These are phyloP conservation scores for Rhadinocentrus ornatus DNA, from an alignment of 2,797 vertebrate species.

Conservation along the genomic window DNA sequence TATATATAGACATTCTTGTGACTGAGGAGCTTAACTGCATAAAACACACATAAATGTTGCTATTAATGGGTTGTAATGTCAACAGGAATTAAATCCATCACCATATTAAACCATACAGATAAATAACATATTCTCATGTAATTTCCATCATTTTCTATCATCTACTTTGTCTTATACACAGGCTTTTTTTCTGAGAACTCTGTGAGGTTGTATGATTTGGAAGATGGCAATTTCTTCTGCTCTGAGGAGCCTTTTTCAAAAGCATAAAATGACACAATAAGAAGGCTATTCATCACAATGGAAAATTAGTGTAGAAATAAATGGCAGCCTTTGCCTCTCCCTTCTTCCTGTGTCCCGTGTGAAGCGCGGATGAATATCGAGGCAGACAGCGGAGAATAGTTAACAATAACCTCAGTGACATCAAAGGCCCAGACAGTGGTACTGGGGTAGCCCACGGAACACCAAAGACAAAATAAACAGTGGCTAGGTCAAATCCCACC, in stretches of 20 bases:
- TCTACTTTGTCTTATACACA: slow-evolving; percentile 25
- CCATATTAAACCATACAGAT: not conserved
- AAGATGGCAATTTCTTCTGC: slow-evolving; percentile 83
- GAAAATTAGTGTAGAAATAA: slow-evolving; percentile 86
- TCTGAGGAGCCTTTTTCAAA: slow-evolving; percentile 83
- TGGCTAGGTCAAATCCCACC: slow-evolving; percentile 65
- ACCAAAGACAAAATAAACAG: slow-evolving; percentile 74
- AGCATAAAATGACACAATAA: slow-evolving; percentile 83
- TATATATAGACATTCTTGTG: not conserved
- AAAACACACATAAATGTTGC: not conserved
- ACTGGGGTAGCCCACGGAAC: slow-evolving; percentile 75
- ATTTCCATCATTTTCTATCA: slow-evolving; percentile 27
- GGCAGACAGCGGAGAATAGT: slow-evolving; percentile 75
- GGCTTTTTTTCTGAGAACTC: slow-evolving; percentile 42
- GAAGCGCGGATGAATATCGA: slow-evolving; percentile 74
- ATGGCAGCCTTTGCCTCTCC: slow-evolving; percentile 69
- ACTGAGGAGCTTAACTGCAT: not conserved
- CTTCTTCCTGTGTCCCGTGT: slow-evolving; percentile 58
- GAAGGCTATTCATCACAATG: slow-evolving; percentile 86
- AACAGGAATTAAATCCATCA: not conserved
- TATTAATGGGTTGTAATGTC: not conserved
- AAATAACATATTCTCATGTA: slow-evolving; percentile 9
- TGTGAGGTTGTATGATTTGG: slow-evolving; percentile 76
- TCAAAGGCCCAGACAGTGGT: slow-evolving; percentile 81
- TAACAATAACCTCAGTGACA: slow-evolving; percentile 83